phyloP scores from a whole-genome alignment of 1,140 invertebrate species.

The Scaptomyza graminum region DNA sequence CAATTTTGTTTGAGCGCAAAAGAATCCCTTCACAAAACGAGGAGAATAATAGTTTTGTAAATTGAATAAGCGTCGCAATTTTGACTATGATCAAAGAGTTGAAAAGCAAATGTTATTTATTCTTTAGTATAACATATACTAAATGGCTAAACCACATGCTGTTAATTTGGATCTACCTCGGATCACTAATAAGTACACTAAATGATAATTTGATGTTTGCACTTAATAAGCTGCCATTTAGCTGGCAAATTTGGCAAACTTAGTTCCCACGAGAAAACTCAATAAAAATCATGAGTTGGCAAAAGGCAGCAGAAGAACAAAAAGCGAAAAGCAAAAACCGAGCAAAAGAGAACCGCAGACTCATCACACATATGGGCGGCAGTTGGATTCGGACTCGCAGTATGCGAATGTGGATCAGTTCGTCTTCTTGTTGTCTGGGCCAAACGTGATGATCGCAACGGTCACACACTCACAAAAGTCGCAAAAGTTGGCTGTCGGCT shows the following conservation, averaged over 20 bases:
- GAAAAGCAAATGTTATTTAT: constrained; percentile 12
- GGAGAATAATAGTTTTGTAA: constrained; percentile 30
- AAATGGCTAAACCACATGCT: constrained; percentile 21
- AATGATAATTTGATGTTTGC: constrained; percentile 25
- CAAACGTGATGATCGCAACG: constrained; percentile 49
- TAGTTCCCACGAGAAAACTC: constrained; percentile 60
- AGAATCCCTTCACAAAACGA: constrained; percentile 52
- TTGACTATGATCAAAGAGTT: constrained; percentile 17
- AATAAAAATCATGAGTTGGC: constrained; percentile 66
- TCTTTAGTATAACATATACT: constrained; percentile 3
- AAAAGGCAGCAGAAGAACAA: constrained; percentile 23
- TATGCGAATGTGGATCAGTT: constrained; percentile 59
- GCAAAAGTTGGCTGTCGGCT: constrained; percentile 15
- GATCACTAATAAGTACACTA: constrained; percentile 9
- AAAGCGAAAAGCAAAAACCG: neutral
- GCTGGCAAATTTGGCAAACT: constrained; percentile 47
- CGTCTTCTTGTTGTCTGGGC: constrained; percentile 36
- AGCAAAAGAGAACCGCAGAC: constrained; percentile 26
- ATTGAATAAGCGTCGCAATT: constrained; percentile 39
- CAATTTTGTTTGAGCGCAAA: constrained; percentile 43
- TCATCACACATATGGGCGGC: constrained; percentile 66
- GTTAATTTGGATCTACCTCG: neutral
- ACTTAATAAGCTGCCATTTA: constrained; percentile 45
- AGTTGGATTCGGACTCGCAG: constrained; percentile 16
- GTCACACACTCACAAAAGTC: constrained; percentile 29